phyloP scores from a whole-genome alignment of 2,797 vertebrate species.

The Tapera naevia region DNA sequence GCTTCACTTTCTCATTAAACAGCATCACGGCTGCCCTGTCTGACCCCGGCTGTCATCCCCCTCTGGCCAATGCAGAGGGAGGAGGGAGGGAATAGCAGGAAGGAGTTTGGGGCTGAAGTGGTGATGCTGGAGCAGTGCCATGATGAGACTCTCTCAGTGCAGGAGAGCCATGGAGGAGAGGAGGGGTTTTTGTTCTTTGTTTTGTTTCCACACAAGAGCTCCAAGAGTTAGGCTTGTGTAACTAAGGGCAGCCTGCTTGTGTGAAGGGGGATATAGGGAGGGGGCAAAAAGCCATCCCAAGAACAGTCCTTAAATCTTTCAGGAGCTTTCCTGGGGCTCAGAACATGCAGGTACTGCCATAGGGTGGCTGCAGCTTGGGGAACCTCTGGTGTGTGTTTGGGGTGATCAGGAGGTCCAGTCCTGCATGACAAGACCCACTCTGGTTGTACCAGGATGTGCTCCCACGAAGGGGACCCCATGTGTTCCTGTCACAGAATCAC shows the following conservation, averaged over 20 bases:
- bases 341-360: background rate
- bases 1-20: background rate
- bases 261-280: background rate
- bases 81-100: background rate
- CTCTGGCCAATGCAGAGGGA: background rate
- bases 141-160: too few species aligned
- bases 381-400: background rate
- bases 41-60: background rate
- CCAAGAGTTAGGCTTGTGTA: background rate
- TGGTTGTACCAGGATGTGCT: background rate
- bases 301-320: background rate
- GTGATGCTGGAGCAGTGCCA: background rate
- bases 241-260: background rate
- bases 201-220: background rate
- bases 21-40: background rate
- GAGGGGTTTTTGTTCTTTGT: background rate
- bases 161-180: background rate
- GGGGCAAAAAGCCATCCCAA: background rate
- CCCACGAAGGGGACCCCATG: rapidly evolving
- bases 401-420: background rate
- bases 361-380: rapidly evolving
- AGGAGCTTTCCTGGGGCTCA: background rate
- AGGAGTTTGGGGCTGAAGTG: background rate
- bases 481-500: background rate
- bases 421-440: rapidly evolving